Conservation (phyloP, 1,140 invertebrate species). For the Trichonephila inaurata region DNA sequence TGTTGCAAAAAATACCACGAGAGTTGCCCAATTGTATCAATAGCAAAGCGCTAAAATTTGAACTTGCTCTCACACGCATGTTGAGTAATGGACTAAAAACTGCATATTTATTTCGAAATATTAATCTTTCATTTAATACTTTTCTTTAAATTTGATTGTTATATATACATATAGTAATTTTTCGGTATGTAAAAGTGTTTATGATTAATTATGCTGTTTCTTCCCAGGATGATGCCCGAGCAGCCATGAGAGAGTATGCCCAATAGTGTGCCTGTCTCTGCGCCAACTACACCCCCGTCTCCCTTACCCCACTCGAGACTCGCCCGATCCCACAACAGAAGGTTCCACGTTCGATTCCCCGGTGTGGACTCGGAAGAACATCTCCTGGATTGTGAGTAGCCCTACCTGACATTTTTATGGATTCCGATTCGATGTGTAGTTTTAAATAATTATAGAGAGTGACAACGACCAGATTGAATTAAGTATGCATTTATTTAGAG, state of each 20-base stretch:
- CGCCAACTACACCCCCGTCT: conserved; percentile 71
- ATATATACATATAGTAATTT: too few relatives aligned
- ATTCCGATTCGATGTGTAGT: neutral
- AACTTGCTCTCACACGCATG: too few relatives aligned
- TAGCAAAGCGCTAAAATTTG: too few relatives aligned
- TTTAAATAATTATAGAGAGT: too few relatives aligned
- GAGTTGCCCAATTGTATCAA: too few relatives aligned
- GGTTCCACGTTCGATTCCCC: conserved; percentile 77
- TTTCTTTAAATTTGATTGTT: too few relatives aligned
- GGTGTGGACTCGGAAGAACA: conserved; percentile 76
- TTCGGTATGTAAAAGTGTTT: neutral
- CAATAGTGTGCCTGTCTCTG: conserved; percentile 61
- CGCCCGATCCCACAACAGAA: conserved; percentile 63
- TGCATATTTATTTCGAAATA: too few relatives aligned
- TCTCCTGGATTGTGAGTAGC: conserved; percentile 76
- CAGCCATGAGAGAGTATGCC: conserved; percentile 68
- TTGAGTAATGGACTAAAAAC: too few relatives aligned
- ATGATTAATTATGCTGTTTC: neutral
- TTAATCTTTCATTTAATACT: too few relatives aligned
- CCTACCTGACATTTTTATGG: neutral
- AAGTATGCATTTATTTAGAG: too few relatives aligned
- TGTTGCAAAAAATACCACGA: too few relatives aligned
- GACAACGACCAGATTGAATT: too few relatives aligned
- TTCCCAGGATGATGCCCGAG: conserved; percentile 6
- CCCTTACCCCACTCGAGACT: conserved; percentile 71